These are phyloP conservation scores for Arge pagana DNA, from an alignment of 2,888 invertebrate genomes.

Conservation along the genomic window DNA sequence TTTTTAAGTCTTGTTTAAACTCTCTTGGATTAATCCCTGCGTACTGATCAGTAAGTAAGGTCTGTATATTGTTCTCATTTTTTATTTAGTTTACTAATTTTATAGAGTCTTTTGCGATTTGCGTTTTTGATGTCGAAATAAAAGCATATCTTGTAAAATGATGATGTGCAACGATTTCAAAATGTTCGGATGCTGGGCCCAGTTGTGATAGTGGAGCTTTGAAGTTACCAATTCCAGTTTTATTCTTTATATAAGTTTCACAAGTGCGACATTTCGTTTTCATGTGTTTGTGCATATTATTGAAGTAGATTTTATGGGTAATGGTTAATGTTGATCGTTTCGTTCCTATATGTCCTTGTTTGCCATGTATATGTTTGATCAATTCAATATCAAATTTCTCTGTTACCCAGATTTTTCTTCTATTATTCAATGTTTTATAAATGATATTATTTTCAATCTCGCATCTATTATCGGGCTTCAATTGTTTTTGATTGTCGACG, in stretches of 20 bases:
- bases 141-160: constrained; percentile 28
- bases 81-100: constrained; percentile 31
- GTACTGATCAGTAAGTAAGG: constrained; percentile 35
- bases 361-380: constrained; percentile 23
- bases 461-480: constrained; percentile 17
- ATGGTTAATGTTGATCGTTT: constrained; percentile 21
- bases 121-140: constrained; percentile 22
- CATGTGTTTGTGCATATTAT: too few relatives aligned
- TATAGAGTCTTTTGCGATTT: constrained; percentile 30
- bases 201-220: neutral
- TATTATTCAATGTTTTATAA: constrained; percentile 24
- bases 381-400: constrained; percentile 24
- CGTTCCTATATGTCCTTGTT: constrained; percentile 23
- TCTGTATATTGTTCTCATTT: constrained; percentile 29
- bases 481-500: constrained; percentile 23
- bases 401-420: constrained; percentile 17
- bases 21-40: constrained; percentile 35
- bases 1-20: constrained; percentile 32
- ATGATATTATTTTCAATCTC: constrained; percentile 24
- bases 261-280: neutral
- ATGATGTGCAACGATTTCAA: constrained; percentile 23
- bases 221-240: neutral
- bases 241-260: neutral
- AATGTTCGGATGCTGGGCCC: constrained; percentile 22
- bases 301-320: constrained; percentile 25